phyloP scores from a whole-genome alignment of 2,888 invertebrate species.

The Torymus auratus region DNA sequence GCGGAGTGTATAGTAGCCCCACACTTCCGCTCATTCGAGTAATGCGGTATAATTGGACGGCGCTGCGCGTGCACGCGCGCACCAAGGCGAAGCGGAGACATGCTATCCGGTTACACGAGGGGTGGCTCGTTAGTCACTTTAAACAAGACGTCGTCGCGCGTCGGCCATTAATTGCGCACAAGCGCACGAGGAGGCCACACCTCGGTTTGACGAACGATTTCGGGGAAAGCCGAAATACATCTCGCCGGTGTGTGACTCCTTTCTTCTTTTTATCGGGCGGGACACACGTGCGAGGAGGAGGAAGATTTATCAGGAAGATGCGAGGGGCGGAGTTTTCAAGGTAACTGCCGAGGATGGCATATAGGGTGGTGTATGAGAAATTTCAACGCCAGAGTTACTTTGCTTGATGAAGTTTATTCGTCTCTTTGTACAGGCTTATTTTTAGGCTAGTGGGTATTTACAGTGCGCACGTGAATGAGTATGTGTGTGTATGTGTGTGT shows the following conservation, averaged over 20 bases:
- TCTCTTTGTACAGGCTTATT: conserved; percentile 54
- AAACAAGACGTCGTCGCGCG: conserved; percentile 68
- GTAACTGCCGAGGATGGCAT: conserved; percentile 26
- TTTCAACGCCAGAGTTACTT: conserved; percentile 31
- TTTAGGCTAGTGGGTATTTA: conserved; percentile 48
- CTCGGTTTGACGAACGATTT: conserved; percentile 70
- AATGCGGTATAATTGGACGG: conserved; percentile 46
- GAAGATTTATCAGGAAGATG: conserved; percentile 37
- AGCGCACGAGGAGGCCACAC: conserved; percentile 41
- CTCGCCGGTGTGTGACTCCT: conserved; percentile 11
- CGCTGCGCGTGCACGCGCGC: conserved; percentile 39
- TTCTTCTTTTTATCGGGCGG: conserved; percentile 3
- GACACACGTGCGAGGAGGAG: background rate
- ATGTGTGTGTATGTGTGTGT: background rate
- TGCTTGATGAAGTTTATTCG: conserved; percentile 47
- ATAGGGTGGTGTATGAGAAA: background rate
- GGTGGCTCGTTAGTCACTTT: conserved; percentile 68
- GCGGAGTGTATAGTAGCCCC: background rate
- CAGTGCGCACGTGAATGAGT: conserved; percentile 12
- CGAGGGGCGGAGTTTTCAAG: conserved; percentile 28
- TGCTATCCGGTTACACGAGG: conserved; percentile 61
- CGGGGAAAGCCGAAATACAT: conserved; percentile 66
- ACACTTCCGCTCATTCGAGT: conserved; percentile 46
- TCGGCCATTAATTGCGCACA: conserved; percentile 70
- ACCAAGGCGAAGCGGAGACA: background rate